Base-by-base conservation (phyloP, 2,113 vertebrate genomes). In the Tricholaema leucomelas region DNA sequence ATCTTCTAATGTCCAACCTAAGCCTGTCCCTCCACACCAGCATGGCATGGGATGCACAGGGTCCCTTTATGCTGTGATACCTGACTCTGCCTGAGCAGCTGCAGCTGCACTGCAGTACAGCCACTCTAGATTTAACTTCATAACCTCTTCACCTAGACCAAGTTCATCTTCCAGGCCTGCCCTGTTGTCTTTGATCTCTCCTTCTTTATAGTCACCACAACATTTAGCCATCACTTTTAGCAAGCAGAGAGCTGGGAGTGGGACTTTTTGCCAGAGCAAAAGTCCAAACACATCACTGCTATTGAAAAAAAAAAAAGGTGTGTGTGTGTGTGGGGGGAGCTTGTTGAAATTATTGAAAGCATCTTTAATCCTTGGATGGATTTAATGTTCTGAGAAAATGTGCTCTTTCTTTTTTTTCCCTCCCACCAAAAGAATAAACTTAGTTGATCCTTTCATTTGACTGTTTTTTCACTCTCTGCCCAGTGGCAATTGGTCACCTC, bases 381-480 rank as follows among this genome's bases (percentile, higher is more conserved):
- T 89, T 80, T 77, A 87, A 80, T 64, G 67, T 87, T 71, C 72
- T 88, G 71, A 92, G 64, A 66, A 94, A 91, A 88, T 30, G 52
- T 83, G 78, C 40, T 91, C 76, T 90, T 95, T 88, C 10, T 55
- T 28, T 55, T 30, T 30, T 55, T 54, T 15, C 13, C 6, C 25
- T 55, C 25, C 30, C 84, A 92, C 77, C 52, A 81, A 81, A 80
- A 81, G 80, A 87, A 61, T 77, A 95, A 88, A 67, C 91, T 89
- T 92, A 91, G 91, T 94, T 89, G 88, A 93, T 89, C 91, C 81
- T 76, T 91, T 95, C 65, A 77, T 92, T 95, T 93, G 28, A 12
- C 82, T 67, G 24, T 23, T 23, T 24, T 7, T 7, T 13, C 90
- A 79, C 42, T 83, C 67, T 65, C 40, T 88, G 60, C 73, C 88